These are phyloP conservation scores for Pyralis farinalis DNA, from an alignment of 2,888 invertebrate genomes.

Conservation along the genomic window DNA sequence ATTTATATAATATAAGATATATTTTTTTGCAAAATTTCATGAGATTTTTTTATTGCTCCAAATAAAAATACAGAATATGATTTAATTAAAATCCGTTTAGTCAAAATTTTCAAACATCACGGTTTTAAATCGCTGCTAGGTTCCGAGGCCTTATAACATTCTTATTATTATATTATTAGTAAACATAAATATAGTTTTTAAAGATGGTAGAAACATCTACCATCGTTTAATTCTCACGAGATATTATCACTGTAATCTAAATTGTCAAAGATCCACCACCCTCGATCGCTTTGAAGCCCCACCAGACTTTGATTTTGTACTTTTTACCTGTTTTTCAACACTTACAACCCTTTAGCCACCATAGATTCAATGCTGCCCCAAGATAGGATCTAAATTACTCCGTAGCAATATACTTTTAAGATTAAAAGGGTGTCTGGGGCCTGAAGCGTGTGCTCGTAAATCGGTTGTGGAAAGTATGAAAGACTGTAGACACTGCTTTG, in stretches of 20 bases:
- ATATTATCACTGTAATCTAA: not conserved
- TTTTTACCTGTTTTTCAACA: conserved; percentile 54
- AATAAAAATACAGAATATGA: no score
- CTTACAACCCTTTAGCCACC: conserved; percentile 50
- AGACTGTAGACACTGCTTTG: not conserved
- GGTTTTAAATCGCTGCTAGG: no score
- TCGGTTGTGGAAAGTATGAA: not conserved
- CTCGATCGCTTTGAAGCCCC: conserved; percentile 23
- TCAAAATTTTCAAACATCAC: no score
- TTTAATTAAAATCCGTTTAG: no score
- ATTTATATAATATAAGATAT: no score
- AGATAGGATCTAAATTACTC: conserved; percentile 74
- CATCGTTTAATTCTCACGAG: no score
- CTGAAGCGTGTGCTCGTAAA: conserved; percentile 37
- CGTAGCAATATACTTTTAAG: conserved; percentile 67
- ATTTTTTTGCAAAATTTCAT: no score
- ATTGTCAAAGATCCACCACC: not conserved
- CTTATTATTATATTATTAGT: no score
- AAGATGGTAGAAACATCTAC: no score
- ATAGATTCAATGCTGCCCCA: conserved; percentile 60
- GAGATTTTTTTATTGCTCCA: no score
- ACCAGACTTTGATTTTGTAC: conserved; percentile 46
- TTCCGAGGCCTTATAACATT: no score
- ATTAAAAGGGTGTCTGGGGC: conserved; percentile 74
- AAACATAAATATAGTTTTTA: no score